Evolutionary conservation across 1,140 invertebrate genomes (phyloP).

Genomic region (Magallana gigas): DNA sequence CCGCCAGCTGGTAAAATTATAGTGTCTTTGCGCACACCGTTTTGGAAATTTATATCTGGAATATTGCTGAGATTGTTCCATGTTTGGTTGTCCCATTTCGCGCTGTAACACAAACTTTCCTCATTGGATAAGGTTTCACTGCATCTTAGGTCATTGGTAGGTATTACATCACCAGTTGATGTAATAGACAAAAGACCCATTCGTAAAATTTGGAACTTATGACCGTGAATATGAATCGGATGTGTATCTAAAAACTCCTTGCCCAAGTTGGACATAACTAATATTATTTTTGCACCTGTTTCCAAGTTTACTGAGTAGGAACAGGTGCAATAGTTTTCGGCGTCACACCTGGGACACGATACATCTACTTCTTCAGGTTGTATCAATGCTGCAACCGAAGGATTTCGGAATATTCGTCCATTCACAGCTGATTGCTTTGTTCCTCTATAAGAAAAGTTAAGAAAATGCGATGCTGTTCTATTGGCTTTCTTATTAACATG

Average conservation of each 20-base stretch:
- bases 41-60: conserved; percentile 74
- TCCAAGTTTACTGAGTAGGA: conserved; percentile 46
- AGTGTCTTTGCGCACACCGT: conserved; percentile 85
- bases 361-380: conserved; percentile 46
- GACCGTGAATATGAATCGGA: conserved; percentile 88
- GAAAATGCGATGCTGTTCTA: not conserved
- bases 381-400: conserved; percentile 55
- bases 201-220: conserved; percentile 85
- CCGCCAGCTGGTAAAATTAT: conserved; percentile 85
- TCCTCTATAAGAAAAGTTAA: not conserved
- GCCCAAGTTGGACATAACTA: conserved; percentile 78
- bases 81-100: conserved; percentile 54
- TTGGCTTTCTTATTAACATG: not conserved
- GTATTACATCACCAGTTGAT: conserved; percentile 50
- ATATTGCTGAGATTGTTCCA: conserved; percentile 57
- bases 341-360: conserved; percentile 50
- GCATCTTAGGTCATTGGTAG: conserved; percentile 62
- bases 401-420: conserved; percentile 57
- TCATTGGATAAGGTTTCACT: not conserved
- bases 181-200: conserved; percentile 74
- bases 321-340: conserved; percentile 49
- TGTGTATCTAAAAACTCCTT: conserved; percentile 82
- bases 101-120: conserved; percentile 56
- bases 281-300: conserved; percentile 49
- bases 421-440: conserved; percentile 55